Conservation (phyloP, 2,113 vertebrate genomes). For the Eurypyga helias region DNA sequence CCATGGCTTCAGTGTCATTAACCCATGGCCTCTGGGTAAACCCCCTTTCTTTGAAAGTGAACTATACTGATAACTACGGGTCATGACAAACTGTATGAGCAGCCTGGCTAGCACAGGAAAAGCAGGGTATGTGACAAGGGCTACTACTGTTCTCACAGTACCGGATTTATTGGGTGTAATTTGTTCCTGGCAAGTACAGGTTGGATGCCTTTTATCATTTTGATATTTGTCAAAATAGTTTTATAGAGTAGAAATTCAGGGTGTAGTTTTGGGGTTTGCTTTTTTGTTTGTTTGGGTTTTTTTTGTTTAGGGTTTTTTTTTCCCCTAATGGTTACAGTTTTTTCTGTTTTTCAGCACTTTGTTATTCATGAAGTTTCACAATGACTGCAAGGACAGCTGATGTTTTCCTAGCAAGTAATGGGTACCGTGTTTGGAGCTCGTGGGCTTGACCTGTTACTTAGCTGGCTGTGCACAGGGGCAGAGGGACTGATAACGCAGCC, state of each 20-base stretch:
- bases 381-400: background rate
- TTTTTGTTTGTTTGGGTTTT: background rate
- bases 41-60: background rate
- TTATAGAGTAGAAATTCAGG: background rate
- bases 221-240: background rate
- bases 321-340: background rate
- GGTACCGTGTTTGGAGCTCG: background rate
- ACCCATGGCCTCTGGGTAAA: rapidly evolving
- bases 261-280: background rate
- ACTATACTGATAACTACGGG: rapidly evolving
- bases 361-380: background rate
- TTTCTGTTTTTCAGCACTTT: background rate
- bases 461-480: background rate
- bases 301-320: background rate
- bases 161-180: background rate
- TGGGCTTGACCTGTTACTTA: background rate
- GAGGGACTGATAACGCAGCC: background rate
- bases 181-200: background rate
- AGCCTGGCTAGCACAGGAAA: background rate
- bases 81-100: rapidly evolving
- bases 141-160: background rate
- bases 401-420: background rate
- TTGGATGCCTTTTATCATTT: background rate
- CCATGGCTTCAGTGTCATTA: background rate
- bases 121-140: rapidly evolving